Percentiles rank a stretch among this genome's conserved stretches.
Conservation (phyloP, 2,113 vertebrate genomes). For the Lathamus discolor region DNA sequence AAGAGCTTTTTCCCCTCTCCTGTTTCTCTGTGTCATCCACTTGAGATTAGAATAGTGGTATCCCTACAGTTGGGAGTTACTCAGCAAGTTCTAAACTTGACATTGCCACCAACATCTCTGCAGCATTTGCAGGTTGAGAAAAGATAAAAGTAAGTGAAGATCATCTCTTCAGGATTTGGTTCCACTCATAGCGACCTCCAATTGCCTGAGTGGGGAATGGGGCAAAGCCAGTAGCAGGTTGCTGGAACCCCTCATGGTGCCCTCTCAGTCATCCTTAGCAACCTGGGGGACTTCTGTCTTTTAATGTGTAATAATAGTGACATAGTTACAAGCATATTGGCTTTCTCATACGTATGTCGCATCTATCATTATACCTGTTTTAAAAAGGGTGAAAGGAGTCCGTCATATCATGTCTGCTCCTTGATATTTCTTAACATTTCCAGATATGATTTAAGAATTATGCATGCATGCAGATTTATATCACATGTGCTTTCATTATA, state of each 20-base stretch:
- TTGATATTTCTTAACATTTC: background rate
- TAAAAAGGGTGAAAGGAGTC: background rate
- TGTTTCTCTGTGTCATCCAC: background rate
- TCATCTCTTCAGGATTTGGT: background rate
- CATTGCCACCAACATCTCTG: background rate
- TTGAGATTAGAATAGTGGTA: background rate
- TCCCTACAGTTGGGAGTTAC: background rate
- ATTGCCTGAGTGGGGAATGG: background rate
- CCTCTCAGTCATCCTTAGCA: background rate
- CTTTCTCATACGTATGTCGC: background rate
- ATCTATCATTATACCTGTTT: background rate
- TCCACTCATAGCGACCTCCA: rapidly evolving
- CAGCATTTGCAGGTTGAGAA: background rate
- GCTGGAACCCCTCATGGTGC: background rate
- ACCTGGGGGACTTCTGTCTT: background rate
- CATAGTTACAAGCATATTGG: background rate
- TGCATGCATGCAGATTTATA: background rate
- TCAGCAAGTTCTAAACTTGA: background rate
- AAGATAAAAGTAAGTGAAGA: background rate
- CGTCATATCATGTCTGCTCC: background rate
- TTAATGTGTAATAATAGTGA: background rate
- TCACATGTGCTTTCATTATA: background rate
- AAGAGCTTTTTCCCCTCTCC: background rate
- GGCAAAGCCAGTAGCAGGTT: background rate
- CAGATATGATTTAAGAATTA: background rate